These are phyloP conservation scores for Polypterus senegalus DNA, from an alignment of 2,113 vertebrate species.

Conservation along the genomic window DNA sequence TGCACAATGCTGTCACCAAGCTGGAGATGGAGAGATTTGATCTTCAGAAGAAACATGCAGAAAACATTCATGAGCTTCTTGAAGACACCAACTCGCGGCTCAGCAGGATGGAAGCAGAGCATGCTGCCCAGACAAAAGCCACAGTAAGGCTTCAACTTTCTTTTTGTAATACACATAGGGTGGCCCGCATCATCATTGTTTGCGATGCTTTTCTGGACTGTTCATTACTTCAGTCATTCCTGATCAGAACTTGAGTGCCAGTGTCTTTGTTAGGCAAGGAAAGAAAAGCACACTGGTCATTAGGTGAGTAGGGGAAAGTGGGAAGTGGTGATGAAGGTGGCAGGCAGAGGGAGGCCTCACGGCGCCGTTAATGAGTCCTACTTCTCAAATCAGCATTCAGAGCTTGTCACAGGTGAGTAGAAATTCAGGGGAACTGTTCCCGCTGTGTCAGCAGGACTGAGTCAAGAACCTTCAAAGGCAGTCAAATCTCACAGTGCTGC, in stretches of 20 bases:
- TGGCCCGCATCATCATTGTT: too few relatives aligned
- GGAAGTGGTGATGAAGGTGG: conserved; percentile 18
- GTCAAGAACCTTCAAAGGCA: conserved; percentile 70
- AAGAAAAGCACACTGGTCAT: too few relatives aligned
- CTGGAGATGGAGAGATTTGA: conserved; percentile 87
- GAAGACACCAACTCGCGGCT: conserved; percentile 72
- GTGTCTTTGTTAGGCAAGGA: too few relatives aligned
- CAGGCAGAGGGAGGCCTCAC: conserved; percentile 28
- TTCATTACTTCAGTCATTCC: too few relatives aligned
- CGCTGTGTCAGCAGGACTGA: conserved; percentile 69
- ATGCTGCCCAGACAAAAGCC: conserved; percentile 51
- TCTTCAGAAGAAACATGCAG: conserved; percentile 72
- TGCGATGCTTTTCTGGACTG: too few relatives aligned
- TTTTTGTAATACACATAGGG: background rate
- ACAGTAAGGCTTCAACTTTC: conserved; percentile 50
- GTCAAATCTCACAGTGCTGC: conserved; percentile 53
- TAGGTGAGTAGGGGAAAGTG: too few relatives aligned
- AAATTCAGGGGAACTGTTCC: conserved; percentile 54
- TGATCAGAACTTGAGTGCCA: too few relatives aligned
- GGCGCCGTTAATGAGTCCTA: conserved; percentile 46
- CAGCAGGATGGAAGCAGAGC: conserved; percentile 73
- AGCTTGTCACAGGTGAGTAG: conserved; percentile 43
- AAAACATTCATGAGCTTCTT: conserved; percentile 75
- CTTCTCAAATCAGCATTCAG: conserved; percentile 56
- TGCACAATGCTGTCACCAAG: conserved; percentile 62